These are phyloP conservation scores for Metacarcinus magister DNA, from an alignment of 2,888 invertebrate species.

Conservation along the genomic window DNA sequence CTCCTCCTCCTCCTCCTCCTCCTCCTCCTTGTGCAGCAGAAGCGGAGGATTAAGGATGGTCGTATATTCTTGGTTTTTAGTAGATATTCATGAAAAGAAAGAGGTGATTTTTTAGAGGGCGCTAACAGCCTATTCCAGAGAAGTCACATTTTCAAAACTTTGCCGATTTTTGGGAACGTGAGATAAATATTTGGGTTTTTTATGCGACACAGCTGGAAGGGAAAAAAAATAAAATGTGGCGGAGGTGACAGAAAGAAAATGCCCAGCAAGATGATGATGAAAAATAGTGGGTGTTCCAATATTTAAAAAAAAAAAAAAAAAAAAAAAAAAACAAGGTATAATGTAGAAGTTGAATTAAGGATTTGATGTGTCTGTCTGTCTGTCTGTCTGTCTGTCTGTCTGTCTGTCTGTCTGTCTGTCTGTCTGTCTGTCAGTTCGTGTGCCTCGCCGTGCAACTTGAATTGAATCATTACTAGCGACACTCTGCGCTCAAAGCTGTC, in stretches of 20 bases:
- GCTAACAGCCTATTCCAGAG: slow-evolving; percentile 49
- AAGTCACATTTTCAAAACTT: slow-evolving; percentile 49
- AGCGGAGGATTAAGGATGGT: slow-evolving; percentile 46
- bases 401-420: neutral
- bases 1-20: neutral
- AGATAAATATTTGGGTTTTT: neutral
- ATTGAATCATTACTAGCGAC: neutral
- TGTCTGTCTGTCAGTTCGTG: neutral
- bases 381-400: neutral
- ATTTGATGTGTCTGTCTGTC: neutral
- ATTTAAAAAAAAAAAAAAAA: neutral
- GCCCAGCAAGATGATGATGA: neutral
- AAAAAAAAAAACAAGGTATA: neutral
- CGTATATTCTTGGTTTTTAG: slow-evolving; percentile 23
- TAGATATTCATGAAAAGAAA: slow-evolving; percentile 49
- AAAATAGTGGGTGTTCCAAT: neutral
- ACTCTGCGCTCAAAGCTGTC: neutral
- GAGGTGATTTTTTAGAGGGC: slow-evolving; percentile 46
- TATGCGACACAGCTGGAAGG: neutral
- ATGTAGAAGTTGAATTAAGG: neutral
- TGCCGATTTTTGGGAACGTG: slow-evolving; percentile 46
- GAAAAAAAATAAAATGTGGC: neutral
- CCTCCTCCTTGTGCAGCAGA: neutral
- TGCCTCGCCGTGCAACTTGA: neutral
- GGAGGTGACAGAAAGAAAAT: neutral